phyloP scores from a whole-genome alignment of 1,140 invertebrate species.

The Drosophila trapezifrons region DNA sequence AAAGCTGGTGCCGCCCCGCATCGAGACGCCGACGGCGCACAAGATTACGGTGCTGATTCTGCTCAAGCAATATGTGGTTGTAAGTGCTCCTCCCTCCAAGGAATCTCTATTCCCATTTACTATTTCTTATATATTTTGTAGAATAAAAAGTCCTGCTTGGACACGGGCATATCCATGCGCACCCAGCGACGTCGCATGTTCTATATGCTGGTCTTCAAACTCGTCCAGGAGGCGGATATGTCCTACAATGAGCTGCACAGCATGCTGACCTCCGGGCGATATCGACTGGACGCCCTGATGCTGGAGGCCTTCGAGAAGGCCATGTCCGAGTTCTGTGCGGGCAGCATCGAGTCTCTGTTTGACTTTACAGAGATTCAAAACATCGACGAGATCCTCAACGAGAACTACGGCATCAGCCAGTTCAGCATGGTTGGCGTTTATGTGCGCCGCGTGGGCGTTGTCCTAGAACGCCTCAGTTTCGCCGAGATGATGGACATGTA shows the following conservation, averaged over 20 bases:
- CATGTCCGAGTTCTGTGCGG: slow-evolving; percentile 85
- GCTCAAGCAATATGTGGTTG: slow-evolving; percentile 79
- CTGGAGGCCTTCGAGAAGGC: slow-evolving; percentile 85
- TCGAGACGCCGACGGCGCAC: slow-evolving; percentile 78
- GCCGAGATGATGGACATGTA: slow-evolving; percentile 90
- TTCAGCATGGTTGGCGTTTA: slow-evolving; percentile 89
- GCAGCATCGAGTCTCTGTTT: slow-evolving; percentile 87
- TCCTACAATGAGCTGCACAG: slow-evolving; percentile 86
- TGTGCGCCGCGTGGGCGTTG: slow-evolving; percentile 90
- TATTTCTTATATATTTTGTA: slow-evolving; percentile 10
- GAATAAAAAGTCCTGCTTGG: slow-evolving; percentile 68
- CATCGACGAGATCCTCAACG: slow-evolving; percentile 71
- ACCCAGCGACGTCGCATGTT: slow-evolving; percentile 85
- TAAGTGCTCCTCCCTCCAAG: slow-evolving; percentile 22
- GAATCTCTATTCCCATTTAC: background rate
- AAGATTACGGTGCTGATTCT: slow-evolving; percentile 77
- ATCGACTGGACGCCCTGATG: slow-evolving; percentile 85
- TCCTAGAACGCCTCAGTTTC: slow-evolving; percentile 93
- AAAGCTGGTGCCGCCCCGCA: slow-evolving; percentile 57
- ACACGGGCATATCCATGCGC: slow-evolving; percentile 63
- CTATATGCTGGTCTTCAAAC: slow-evolving; percentile 87
- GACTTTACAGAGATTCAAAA: slow-evolving; percentile 87
- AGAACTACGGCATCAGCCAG: slow-evolving; percentile 84
- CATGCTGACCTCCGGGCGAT: slow-evolving; percentile 86
- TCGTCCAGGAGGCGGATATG: slow-evolving; percentile 89